Conservation (phyloP, 2,888 invertebrate species). For the Tupiocoris notatus region DNA sequence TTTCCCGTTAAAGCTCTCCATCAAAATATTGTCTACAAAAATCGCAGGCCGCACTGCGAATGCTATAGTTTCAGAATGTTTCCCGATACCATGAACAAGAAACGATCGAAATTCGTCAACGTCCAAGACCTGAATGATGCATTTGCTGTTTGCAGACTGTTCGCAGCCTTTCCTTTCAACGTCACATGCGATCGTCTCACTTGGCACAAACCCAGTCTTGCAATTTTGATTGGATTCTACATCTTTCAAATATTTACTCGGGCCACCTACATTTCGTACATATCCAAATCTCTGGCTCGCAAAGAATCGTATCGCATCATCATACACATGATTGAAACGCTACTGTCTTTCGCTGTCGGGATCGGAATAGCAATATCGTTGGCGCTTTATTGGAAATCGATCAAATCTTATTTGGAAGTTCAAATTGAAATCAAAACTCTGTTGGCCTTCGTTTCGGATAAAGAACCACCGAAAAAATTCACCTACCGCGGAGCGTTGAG, state of each 20-base stretch:
- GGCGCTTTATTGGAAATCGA: not conserved
- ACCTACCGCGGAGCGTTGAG: not conserved
- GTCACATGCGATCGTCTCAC: slow-evolving; percentile 5
- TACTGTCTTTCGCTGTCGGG: not conserved
- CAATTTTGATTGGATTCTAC: not conserved
- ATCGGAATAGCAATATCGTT: not conserved
- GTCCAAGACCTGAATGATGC: not conserved
- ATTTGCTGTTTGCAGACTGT: not conserved
- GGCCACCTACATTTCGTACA: not conserved
- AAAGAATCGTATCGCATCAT: not conserved
- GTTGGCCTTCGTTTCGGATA: not conserved
- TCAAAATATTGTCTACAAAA: too few relatives aligned
- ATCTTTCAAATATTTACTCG: not conserved
- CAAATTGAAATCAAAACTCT: slow-evolving; percentile 1
- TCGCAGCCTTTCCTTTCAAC: not conserved
- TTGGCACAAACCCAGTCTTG: not conserved
- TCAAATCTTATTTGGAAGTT: not conserved
- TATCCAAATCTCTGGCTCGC: not conserved
- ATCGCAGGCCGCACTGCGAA: too few relatives aligned
- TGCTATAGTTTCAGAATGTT: too few relatives aligned
- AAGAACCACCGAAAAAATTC: not conserved
- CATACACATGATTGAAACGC: slow-evolving; percentile 2
- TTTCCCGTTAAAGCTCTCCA: too few relatives aligned
- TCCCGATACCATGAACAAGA: not conserved
- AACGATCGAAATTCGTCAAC: not conserved